Evolutionary conservation across 2,888 invertebrate genomes (phyloP), one percentile per base, ranked within the genome.

Genomic region (Drosophila stalkeri): DNA sequence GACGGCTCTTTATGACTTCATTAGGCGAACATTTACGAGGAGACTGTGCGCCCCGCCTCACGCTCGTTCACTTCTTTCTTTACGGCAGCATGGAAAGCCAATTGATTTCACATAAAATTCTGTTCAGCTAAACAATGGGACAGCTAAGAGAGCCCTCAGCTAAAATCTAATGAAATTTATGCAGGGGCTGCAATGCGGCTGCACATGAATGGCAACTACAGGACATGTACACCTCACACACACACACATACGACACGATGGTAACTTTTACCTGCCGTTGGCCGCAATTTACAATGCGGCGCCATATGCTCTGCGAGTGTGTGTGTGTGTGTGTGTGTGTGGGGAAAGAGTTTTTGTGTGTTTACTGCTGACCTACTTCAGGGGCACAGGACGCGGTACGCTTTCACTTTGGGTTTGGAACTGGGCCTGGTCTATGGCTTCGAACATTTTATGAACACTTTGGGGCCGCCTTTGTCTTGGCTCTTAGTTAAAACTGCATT

Each of bases 91-190:
- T 66, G 76, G 74, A 81, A 75, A 84, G 86, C 84, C 85, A 89
- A 85, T 85, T 85, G 85, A 85, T 89, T 86, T 81, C 75, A 64
- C 81, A 83, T 81, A 74, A 77, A 80, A 70, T 57, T 65, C 72
- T 35, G 47, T 63, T 41, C 46, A 49, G 68, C 35, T 39, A 64
- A 72, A 76, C 81, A 75, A 76, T 77, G 68, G 68, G 37, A 74
- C 65, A 59, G 55, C 52, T n/a, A 62, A 63, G 49, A 47, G 20
- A 64, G 79, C 85, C 74, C 64, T 59, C 43, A 72, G 88, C 86
- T 80, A 83, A 89, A 85, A 83, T 89, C 84, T 85, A 85, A 85
- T 85, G 89, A 85, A 89, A 85, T 85, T 85, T 89, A 85, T 85
- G 86, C 85, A 89, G 81, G 79, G 81, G 89, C 89, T 86, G 85